Conservation (phyloP, 2,888 invertebrate genomes). For the Drosophila mimetica region DNA sequence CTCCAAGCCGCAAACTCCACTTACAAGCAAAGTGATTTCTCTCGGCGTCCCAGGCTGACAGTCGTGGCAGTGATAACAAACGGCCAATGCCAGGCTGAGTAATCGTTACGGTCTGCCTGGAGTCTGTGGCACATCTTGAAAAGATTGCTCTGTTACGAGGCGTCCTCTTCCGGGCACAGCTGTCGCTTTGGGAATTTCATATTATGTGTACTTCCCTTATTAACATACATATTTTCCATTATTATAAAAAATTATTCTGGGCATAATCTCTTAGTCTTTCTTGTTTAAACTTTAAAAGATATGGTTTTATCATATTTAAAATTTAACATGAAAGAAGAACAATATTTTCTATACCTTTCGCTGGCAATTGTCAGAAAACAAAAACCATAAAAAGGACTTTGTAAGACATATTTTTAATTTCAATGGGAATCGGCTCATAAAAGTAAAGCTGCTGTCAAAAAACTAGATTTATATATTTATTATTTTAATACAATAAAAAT, state of each 20-base stretch:
- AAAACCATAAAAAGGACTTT: too few relatives aligned
- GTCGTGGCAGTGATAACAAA: slow-evolving; percentile 22
- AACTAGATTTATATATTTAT: too few relatives aligned
- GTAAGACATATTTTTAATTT: too few relatives aligned
- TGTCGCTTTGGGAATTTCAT: slow-evolving; percentile 12
- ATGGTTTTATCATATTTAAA: too few relatives aligned
- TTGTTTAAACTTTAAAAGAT: too few relatives aligned
- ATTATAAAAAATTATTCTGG: neutral
- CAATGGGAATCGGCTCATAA: too few relatives aligned
- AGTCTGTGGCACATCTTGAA: slow-evolving; percentile 30
- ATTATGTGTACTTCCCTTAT: neutral
- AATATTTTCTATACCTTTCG: too few relatives aligned
- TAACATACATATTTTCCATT: neutral
- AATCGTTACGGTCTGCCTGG: slow-evolving; percentile 23
- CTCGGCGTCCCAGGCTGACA: slow-evolving; percentile 17
- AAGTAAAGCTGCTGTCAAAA: too few relatives aligned
- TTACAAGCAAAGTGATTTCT: slow-evolving; percentile 32
- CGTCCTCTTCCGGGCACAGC: slow-evolving; percentile 20
- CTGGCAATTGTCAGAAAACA: too few relatives aligned
- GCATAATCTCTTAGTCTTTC: too few relatives aligned
- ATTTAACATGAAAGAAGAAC: too few relatives aligned
- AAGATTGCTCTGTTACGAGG: slow-evolving; percentile 11
- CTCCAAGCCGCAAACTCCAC: slow-evolving; percentile 6
- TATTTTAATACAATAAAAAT: too few relatives aligned
- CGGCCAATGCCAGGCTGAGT: slow-evolving; percentile 21